phyloP scores from a whole-genome alignment of 1,140 invertebrate genomes.

The Copidosoma floridanum region DNA sequence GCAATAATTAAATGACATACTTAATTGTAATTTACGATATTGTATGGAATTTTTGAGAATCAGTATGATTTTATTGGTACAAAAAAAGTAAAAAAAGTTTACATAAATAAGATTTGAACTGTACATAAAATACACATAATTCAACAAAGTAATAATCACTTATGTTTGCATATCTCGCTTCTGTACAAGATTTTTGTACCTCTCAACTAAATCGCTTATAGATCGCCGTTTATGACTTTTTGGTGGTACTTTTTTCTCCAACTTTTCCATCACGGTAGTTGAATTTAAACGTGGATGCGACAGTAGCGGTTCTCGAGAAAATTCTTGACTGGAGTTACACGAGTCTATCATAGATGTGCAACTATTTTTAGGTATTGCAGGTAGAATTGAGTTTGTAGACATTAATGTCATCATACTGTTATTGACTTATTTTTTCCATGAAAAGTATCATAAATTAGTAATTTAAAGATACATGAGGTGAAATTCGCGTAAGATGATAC shows the following conservation, averaged over 20 bases:
- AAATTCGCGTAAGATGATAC: no score
- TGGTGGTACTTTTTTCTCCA: slow-evolving; percentile 3
- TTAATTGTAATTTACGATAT: no score
- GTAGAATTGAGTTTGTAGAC: slow-evolving; percentile 14
- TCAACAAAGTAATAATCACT: no score
- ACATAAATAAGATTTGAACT: no score
- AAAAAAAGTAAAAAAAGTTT: no score
- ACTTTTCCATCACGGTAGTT: not conserved
- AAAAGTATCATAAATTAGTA: no score
- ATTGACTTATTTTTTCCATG: no score
- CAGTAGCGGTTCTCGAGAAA: slow-evolving; percentile 17
- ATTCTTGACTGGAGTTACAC: slow-evolving; percentile 18
- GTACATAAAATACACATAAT: no score
- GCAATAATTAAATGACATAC: no score
- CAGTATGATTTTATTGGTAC: no score
- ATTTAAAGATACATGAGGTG: no score
- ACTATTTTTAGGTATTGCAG: slow-evolving; percentile 10
- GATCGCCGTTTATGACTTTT: slow-evolving; percentile 31
- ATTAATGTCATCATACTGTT: slow-evolving; percentile 17
- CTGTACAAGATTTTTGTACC: slow-evolving; percentile 42
- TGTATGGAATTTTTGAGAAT: no score
- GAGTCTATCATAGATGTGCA: slow-evolving; percentile 11
- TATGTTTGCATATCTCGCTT: slow-evolving; percentile 21
- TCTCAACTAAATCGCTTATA: slow-evolving; percentile 46
- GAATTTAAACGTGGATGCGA: slow-evolving; percentile 15